Evolutionary conservation across 2,113 vertebrate species (phyloP).

Genomic region (Macaca nemestrina): DNA sequence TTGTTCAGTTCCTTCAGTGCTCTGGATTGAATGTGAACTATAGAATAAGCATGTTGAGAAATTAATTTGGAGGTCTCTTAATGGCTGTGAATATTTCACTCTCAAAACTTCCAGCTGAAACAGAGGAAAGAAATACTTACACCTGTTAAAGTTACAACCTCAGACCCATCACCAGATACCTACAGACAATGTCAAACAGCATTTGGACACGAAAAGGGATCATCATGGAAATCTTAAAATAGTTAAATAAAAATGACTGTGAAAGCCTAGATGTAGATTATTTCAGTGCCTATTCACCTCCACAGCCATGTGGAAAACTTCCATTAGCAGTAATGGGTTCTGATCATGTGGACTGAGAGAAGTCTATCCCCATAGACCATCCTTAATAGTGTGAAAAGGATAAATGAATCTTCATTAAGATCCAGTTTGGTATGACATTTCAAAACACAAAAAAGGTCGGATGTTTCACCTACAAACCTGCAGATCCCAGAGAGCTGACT

Average conservation of each 20-base stretch:
- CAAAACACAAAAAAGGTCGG: constrained; percentile 42
- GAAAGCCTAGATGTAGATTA: constrained; percentile 53
- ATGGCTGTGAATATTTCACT: constrained; percentile 74
- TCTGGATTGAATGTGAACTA: constrained; percentile 82
- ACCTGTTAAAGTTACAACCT: constrained; percentile 61
- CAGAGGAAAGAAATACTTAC: constrained; percentile 73
- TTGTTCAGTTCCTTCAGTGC: constrained; percentile 78
- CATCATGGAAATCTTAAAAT: constrained; percentile 33
- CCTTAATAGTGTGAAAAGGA: constrained; percentile 22
- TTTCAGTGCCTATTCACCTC: constrained; percentile 29
- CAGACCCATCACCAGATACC: constrained; percentile 54
- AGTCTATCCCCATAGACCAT: not conserved
- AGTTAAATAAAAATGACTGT: constrained; percentile 46
- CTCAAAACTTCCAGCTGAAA: constrained; percentile 74
- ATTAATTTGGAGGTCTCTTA: constrained; percentile 82
- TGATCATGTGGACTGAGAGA: not conserved
- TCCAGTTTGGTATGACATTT: constrained; percentile 40
- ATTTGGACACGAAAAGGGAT: constrained; percentile 26
- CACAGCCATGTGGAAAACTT: not conserved
- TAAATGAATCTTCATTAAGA: constrained; percentile 59
- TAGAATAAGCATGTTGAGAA: constrained; percentile 83
- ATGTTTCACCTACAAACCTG: not conserved
- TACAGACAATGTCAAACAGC: constrained; percentile 59
- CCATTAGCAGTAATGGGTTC: constrained; percentile 44
- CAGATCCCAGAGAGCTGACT: constrained; percentile 27